A percentile compares a stretch with the other conserved stretches of the same genome.
Conservation (phyloP, 2,888 invertebrate genomes). For the Spodoptera exigua region DNA sequence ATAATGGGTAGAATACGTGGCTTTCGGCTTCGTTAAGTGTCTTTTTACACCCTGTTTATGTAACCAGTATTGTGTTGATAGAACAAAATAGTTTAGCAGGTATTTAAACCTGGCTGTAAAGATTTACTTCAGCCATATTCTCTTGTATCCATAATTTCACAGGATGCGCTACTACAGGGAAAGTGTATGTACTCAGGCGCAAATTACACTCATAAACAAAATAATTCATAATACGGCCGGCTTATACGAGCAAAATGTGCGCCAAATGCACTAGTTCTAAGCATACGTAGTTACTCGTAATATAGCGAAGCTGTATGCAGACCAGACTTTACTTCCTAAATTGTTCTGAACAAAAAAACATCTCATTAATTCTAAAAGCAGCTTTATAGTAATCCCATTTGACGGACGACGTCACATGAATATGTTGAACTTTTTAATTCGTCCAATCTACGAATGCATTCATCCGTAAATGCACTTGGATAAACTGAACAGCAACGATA, state of each 20-base stretch:
- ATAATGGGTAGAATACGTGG: too few relatives aligned
- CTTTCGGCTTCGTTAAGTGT: too few relatives aligned
- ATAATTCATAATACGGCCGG: conserved; percentile 41
- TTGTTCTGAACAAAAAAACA: conserved; percentile 28
- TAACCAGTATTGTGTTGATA: too few relatives aligned
- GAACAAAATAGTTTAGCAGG: too few relatives aligned
- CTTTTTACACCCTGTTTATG: too few relatives aligned
- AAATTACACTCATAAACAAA: conserved; percentile 45
- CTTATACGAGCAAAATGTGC: conserved; percentile 9
- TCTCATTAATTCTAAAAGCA: conserved; percentile 42
- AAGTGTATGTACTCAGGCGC: conserved; percentile 25
- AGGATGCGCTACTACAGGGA: neutral
- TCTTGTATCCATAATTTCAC: neutral
- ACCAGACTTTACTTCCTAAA: conserved; percentile 9
- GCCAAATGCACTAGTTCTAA: conserved; percentile 28
- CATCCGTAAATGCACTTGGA: conserved; percentile 58
- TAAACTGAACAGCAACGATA: conserved; percentile 57
- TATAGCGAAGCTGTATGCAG: neutral
- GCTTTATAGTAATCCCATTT: conserved; percentile 48
- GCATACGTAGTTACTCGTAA: conserved; percentile 4
- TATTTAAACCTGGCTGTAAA: neutral
- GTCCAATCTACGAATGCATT: conserved; percentile 60
- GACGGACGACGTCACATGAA: conserved; percentile 46
- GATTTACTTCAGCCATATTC: neutral
- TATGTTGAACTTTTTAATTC: conserved; percentile 61